These are phyloP conservation scores for Salvelinus sp. DNA, from an alignment of 2,113 vertebrate genomes.

Conservation along the genomic window DNA sequence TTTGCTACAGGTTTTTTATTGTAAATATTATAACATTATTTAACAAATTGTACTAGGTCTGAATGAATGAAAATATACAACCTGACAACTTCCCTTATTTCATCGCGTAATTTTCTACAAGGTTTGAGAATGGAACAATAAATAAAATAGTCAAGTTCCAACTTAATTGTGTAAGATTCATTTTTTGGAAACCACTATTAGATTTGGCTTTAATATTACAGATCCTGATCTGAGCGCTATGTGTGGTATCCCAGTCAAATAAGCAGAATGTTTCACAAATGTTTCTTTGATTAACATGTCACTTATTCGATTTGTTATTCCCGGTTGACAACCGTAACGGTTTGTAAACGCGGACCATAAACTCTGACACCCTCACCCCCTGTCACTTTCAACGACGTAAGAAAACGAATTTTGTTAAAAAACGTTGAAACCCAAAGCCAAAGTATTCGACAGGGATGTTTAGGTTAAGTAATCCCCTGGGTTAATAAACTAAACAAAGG, in stretches of 20 bases:
- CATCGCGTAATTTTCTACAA: background rate
- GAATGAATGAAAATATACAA: background rate
- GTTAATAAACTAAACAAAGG: slow-evolving; percentile 99
- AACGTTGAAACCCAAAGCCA: slow-evolving; percentile 86
- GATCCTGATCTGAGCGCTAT: background rate
- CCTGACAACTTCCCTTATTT: background rate
- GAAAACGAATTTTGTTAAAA: slow-evolving; percentile 83
- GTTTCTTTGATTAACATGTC: slow-evolving; percentile 30
- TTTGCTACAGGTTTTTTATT: background rate
- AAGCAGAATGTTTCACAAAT: slow-evolving; percentile 16
- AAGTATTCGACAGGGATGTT: slow-evolving; percentile 89
- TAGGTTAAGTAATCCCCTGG: slow-evolving; percentile 94
- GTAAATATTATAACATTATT: background rate
- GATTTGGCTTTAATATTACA: background rate
- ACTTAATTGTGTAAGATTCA: background rate
- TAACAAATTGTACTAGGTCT: background rate
- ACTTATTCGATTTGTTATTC: slow-evolving; percentile 35
- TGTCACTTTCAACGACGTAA: slow-evolving; percentile 80
- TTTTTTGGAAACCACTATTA: background rate
- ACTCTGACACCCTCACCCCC: slow-evolving; percentile 76
- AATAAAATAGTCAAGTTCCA: background rate
- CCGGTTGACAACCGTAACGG: slow-evolving; percentile 57
- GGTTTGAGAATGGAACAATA: background rate
- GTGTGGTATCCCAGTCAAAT: slow-evolving; percentile 3
- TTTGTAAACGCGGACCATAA: slow-evolving; percentile 83